Evolutionary conservation across 1,140 invertebrate species (phyloP).

Genomic region (Lepidotrigona ventralis): DNA sequence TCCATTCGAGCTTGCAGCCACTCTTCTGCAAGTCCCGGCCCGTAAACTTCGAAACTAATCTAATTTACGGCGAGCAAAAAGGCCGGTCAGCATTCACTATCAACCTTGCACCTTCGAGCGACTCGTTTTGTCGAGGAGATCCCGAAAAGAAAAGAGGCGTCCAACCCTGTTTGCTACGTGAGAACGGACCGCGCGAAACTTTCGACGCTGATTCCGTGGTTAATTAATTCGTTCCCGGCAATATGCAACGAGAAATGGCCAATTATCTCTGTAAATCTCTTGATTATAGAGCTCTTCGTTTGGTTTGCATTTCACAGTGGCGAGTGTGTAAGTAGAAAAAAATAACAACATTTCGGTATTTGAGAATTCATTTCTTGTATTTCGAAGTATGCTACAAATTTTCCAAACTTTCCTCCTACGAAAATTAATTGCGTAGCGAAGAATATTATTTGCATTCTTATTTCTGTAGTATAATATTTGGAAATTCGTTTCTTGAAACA

Average conservation of each 20-base stretch:
- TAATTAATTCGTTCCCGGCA: conserved; percentile 39
- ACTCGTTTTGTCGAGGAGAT: conserved; percentile 38
- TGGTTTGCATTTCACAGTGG: background rate
- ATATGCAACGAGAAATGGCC: background rate
- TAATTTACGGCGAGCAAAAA: conserved; percentile 51
- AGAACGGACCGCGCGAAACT: conserved; percentile 17
- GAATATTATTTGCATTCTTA: too few species aligned
- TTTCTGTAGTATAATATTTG: background rate
- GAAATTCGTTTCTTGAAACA: background rate
- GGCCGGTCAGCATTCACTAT: conserved; percentile 45
- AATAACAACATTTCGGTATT: too few species aligned
- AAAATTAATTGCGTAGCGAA: too few species aligned
- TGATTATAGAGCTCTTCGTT: background rate
- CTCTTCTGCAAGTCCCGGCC: conserved; percentile 9
- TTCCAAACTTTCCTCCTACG: too few species aligned
- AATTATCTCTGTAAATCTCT: background rate
- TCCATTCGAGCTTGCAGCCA: conserved; percentile 45
- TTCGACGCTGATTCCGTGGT: conserved; percentile 3
- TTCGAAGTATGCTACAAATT: too few species aligned
- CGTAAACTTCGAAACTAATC: conserved; percentile 57
- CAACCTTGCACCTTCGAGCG: conserved; percentile 44
- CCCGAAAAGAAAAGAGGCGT: conserved; percentile 32
- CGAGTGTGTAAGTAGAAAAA: too few species aligned
- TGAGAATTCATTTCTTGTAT: too few species aligned
- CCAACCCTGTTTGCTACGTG: conserved; percentile 15